Conservation (phyloP, 2,113 vertebrate species). For the Megaceryle torquata region DNA sequence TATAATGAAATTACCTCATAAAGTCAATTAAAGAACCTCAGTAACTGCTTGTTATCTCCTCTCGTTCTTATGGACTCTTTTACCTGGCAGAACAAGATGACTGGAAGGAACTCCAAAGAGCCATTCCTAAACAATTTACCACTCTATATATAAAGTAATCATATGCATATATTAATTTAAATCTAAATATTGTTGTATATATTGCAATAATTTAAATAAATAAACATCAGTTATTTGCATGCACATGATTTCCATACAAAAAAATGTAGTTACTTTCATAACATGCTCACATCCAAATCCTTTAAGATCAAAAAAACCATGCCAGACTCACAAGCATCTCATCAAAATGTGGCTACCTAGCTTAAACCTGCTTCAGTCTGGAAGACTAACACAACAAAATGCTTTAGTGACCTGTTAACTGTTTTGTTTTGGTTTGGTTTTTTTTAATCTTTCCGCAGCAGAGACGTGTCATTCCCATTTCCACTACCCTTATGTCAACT, state of each 20-base stretch:
- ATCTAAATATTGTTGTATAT: neutral
- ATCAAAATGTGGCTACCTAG: neutral
- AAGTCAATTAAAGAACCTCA: neutral
- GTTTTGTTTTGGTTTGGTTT: neutral
- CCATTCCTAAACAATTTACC: neutral
- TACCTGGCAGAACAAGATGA: neutral
- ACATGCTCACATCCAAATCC: neutral
- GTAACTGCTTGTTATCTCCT: neutral
- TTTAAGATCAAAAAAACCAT: neutral
- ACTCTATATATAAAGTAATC: neutral
- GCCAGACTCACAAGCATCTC: neutral
- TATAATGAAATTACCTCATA: rapidly evolving
- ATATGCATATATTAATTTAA: neutral
- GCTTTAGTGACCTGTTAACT: neutral
- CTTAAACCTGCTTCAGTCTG: neutral
- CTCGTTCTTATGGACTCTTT: neutral
- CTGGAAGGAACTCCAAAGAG: neutral
- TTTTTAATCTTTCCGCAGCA: neutral
- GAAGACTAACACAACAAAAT: neutral
- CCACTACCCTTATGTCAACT: neutral
- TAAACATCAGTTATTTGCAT: neutral
- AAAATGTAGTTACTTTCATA: neutral
- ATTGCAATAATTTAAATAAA: neutral
- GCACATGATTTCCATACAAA: neutral
- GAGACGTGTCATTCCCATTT: neutral